Evolutionary conservation across 1,140 invertebrate genomes (phyloP).

Genomic region (Coboldia fuscipes): DNA sequence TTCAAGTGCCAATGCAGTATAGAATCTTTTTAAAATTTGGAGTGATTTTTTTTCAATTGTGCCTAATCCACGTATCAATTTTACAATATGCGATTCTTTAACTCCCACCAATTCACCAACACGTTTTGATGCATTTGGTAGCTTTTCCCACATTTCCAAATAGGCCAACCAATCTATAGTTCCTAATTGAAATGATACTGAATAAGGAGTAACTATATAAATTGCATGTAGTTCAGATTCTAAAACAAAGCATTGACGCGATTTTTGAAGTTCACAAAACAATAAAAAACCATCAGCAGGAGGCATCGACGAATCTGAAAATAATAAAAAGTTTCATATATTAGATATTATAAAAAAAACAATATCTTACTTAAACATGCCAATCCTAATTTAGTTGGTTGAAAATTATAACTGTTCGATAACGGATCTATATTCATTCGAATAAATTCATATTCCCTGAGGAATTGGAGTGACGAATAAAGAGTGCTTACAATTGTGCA

Average conservation of each 20-base stretch:
- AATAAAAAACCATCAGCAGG: constrained; percentile 77
- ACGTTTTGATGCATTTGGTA: constrained; percentile 55
- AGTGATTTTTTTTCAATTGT: constrained; percentile 25
- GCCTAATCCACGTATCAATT: constrained; percentile 46
- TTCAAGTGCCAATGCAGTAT: constrained; percentile 73
- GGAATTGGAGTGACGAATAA: no score
- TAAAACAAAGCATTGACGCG: constrained; percentile 72
- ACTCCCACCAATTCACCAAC: constrained; percentile 85
- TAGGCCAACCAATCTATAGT: constrained; percentile 78
- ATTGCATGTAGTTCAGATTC: constrained; percentile 90
- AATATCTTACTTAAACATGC: constrained; percentile 43
- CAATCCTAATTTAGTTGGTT: constrained; percentile 68
- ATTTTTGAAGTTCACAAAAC: constrained; percentile 78
- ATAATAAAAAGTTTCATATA: not conserved
- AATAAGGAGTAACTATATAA: constrained; percentile 79
- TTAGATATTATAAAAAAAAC: not conserved
- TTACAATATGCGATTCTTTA: constrained; percentile 68
- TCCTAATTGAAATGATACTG: constrained; percentile 50
- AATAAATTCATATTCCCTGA: constrained; percentile 33
- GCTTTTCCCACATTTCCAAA: constrained; percentile 61
- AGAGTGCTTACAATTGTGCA: no score
- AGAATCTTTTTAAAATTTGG: constrained; percentile 57
- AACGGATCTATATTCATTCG: constrained; percentile 25
- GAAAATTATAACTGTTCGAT: constrained; percentile 29
- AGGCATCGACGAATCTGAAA: constrained; percentile 59